Conservation (phyloP, 2,797 vertebrate genomes). For the Amblyraja radiata region DNA sequence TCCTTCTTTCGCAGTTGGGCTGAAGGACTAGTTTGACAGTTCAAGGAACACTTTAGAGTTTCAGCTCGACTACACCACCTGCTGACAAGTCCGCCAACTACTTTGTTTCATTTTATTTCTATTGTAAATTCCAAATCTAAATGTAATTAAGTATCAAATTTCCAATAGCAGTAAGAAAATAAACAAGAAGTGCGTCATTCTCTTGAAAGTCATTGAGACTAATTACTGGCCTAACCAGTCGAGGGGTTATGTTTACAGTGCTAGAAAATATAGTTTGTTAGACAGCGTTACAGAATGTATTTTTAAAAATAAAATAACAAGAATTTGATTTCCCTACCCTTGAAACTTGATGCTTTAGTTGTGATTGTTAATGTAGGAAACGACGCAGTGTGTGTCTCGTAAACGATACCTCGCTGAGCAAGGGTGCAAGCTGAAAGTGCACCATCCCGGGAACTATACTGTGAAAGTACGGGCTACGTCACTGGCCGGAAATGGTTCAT, state of each 20-base stretch:
- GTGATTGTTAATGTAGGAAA: slow-evolving; percentile 55
- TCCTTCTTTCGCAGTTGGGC: no score
- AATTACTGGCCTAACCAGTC: not conserved
- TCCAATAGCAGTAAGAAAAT: not conserved
- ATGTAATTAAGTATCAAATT: no score
- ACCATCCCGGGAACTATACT: slow-evolving; percentile 88
- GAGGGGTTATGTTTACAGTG: no score
- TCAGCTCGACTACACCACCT: not conserved
- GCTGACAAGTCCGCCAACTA: not conserved
- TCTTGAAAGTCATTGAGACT: not conserved
- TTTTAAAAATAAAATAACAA: not conserved
- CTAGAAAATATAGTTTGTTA: not conserved
- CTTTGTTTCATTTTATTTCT: not conserved
- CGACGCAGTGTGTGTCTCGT: slow-evolving; percentile 76
- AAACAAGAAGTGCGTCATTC: not conserved
- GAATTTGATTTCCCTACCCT: not conserved
- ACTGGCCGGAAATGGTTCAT: slow-evolving; percentile 87
- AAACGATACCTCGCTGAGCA: slow-evolving; percentile 64
- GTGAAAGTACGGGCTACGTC: slow-evolving; percentile 85
- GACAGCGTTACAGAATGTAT: no score
- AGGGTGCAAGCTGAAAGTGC: slow-evolving; percentile 71
- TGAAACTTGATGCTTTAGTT: not conserved
- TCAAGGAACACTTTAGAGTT: not conserved
- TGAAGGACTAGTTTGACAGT: not conserved
- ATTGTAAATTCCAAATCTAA: not conserved